phyloP scores from a whole-genome alignment of 2,113 vertebrate genomes.

The Gymnobelideus leadbeateri region DNA sequence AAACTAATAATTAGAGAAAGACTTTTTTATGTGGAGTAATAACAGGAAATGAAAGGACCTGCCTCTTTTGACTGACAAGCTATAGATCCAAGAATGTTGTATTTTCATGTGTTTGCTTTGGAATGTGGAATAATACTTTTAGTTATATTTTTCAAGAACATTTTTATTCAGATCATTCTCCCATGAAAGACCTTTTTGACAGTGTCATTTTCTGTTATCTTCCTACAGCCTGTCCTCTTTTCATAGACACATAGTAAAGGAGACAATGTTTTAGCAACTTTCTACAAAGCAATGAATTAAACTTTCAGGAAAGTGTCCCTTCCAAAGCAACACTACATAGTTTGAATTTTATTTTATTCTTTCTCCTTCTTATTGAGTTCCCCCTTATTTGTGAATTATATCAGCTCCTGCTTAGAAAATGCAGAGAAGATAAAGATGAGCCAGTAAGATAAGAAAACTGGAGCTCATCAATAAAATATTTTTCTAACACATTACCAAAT shows the following conservation, averaged over 20 bases:
- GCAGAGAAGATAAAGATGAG: slow-evolving; percentile 56
- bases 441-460: slow-evolving; percentile 37
- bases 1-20: slow-evolving; percentile 56
- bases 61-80: slow-evolving; percentile 51
- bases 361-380: slow-evolving; percentile 40
- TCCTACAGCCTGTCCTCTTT: slow-evolving; percentile 67
- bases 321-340: slow-evolving; percentile 53
- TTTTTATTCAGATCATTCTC: slow-evolving; percentile 76
- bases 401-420: slow-evolving; percentile 13
- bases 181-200: slow-evolving; percentile 76
- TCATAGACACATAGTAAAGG: slow-evolving; percentile 55
- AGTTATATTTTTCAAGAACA: slow-evolving; percentile 70
- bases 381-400: slow-evolving; percentile 51
- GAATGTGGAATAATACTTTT: slow-evolving; percentile 68
- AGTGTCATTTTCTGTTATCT: slow-evolving; percentile 75
- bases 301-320: slow-evolving; percentile 55
- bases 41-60: slow-evolving; percentile 66
- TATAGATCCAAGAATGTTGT: slow-evolving; percentile 61
- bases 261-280: slow-evolving; percentile 73
- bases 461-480: slow-evolving; percentile 59
- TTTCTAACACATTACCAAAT: slow-evolving; percentile 42
- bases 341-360: slow-evolving; percentile 61
- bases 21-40: slow-evolving; percentile 36
- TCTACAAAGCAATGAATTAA: slow-evolving; percentile 65
- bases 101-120: slow-evolving; percentile 62